Conservation (phyloP, 2,113 vertebrate species). For the Rhynchomys soricoides region DNA sequence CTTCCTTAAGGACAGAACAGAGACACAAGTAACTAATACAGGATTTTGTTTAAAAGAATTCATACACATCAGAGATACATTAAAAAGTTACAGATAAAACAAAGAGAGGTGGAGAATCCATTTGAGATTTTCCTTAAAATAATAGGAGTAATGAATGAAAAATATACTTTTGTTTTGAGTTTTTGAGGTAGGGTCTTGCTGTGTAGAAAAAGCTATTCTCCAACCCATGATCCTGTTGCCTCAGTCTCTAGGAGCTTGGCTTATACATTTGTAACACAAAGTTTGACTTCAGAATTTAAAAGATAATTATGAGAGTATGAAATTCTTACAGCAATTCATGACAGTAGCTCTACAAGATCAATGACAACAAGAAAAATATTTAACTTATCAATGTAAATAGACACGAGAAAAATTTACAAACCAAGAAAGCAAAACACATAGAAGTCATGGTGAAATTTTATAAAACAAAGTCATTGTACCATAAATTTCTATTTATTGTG, state of each 20-base stretch:
- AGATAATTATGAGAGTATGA: background rate
- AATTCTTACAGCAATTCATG: background rate
- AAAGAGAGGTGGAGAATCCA: background rate
- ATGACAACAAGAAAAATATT: background rate
- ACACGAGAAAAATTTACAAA: conserved; percentile 16
- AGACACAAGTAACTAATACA: background rate
- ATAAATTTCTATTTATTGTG: background rate
- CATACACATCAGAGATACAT: background rate
- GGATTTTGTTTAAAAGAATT: background rate
- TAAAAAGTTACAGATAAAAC: background rate
- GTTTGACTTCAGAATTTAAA: background rate
- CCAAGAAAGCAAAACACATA: background rate
- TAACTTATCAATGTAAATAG: background rate
- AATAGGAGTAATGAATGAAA: background rate
- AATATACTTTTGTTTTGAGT: background rate
- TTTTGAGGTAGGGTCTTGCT: background rate
- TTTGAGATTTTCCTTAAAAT: background rate
- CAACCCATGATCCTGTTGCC: background rate
- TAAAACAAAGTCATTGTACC: background rate
- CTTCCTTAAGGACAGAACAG: background rate
- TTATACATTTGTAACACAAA: background rate
- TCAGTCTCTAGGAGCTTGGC: too few species aligned
- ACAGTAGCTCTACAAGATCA: background rate
- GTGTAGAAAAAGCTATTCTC: background rate
- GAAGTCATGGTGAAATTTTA: background rate